Evolutionary conservation across 2,888 invertebrate species (phyloP).

Genomic region (Chalcis sispes): DNA sequence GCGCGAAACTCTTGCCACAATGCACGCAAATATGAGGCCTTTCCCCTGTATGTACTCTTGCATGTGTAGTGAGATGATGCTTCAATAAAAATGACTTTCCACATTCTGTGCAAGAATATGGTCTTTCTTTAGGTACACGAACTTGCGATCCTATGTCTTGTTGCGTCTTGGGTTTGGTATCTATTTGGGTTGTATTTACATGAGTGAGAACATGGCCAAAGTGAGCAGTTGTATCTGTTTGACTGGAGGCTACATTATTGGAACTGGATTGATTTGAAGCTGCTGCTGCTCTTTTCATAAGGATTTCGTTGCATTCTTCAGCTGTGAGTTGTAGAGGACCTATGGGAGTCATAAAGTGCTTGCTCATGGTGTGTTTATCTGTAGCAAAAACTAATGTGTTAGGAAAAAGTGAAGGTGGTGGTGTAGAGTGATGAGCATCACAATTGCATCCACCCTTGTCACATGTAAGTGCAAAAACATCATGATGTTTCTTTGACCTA

Average conservation of each 20-base stretch:
- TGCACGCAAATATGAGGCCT: conserved; percentile 87
- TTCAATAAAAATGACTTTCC: conserved; percentile 90
- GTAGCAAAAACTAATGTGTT: conserved; percentile 74
- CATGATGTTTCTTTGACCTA: conserved; percentile 73
- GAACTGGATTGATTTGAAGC: conserved; percentile 76
- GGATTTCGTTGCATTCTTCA: conserved; percentile 87
- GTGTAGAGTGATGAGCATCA: conserved; percentile 72
- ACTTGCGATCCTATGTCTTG: conserved; percentile 80
- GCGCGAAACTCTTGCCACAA: conserved; percentile 88
- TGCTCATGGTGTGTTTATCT: conserved; percentile 75
- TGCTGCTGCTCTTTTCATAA: conserved; percentile 86
- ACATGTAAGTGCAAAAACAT: conserved; percentile 73
- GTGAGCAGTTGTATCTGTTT: conserved; percentile 70
- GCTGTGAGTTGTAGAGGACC: conserved; percentile 86
- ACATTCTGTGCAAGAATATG: conserved; percentile 89
- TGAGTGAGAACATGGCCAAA: conserved; percentile 73
- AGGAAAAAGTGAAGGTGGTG: conserved; percentile 72
- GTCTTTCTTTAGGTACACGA: conserved; percentile 82
- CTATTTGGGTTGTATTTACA: conserved; percentile 77
- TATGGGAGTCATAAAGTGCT: conserved; percentile 84
- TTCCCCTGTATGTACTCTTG: conserved; percentile 88
- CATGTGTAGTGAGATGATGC: conserved; percentile 90
- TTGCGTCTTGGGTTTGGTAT: conserved; percentile 77
- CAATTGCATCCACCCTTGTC: conserved; percentile 75
- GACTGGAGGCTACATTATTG: conserved; percentile 71